A percentile compares a stretch with the other conserved stretches of the same genome.
These are phyloP conservation scores for Myotis brandtii DNA, from an alignment of 2,113 vertebrate species.

Conservation along the genomic window DNA sequence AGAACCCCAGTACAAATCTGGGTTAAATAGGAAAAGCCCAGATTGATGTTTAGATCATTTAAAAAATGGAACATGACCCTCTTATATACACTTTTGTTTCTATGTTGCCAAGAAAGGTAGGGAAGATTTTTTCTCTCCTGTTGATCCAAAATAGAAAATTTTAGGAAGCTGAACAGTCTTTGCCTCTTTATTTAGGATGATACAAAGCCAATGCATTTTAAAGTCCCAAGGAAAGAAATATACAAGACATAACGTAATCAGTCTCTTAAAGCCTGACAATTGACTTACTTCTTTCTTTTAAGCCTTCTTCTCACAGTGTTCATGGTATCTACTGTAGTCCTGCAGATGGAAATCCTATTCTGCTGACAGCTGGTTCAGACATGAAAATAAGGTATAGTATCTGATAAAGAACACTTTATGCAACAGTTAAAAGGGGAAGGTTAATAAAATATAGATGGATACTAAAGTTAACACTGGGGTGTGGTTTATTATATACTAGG, in stretches of 20 bases:
- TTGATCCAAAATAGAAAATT: neutral
- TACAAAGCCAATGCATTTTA: neutral
- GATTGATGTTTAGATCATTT: neutral
- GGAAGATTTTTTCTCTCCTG: neutral
- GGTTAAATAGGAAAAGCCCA: neutral
- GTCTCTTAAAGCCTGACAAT: neutral
- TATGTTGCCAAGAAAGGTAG: neutral
- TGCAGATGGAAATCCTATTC: slow-evolving; percentile 97
- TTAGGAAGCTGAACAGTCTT: neutral
- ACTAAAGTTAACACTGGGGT: neutral
- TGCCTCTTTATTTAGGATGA: neutral
- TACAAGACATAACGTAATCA: too few species aligned
- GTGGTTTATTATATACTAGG: neutral
- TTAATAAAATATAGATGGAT: neutral
- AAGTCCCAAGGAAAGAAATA: neutral
- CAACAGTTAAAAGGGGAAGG: neutral
- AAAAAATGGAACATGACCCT: neutral
- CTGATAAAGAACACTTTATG: neutral
- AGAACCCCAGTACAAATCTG: neutral
- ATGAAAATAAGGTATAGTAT: slow-evolving; percentile 96
- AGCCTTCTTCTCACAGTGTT: slow-evolving; percentile 97
- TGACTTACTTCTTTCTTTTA: slow-evolving; percentile 43
- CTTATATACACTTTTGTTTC: neutral
- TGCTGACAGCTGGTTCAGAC: slow-evolving; percentile 98
- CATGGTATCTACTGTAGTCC: slow-evolving; percentile 98